Base-by-base conservation (phyloP, 1,140 invertebrate species). In the Pinna nobilis region DNA sequence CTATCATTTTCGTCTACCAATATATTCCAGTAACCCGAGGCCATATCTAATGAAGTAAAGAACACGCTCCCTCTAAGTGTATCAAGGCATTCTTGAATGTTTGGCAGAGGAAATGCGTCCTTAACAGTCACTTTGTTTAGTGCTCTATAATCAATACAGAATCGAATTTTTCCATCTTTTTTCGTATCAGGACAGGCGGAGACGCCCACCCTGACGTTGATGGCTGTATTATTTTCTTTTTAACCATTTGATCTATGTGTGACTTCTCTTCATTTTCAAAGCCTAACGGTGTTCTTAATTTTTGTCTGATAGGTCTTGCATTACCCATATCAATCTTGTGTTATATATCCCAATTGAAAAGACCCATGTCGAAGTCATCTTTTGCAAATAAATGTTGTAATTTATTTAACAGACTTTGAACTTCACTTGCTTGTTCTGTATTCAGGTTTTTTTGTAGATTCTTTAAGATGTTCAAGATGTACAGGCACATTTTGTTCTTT, bases 91-190 rank as follows among this genome's bases (percentile, higher is more conserved):
- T 33, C 41, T 35, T 66, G 35, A 28, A 73, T 60, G 3, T 39
- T 59, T 13, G 63, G 63, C 1, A 71, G 2, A 37, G 69, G 47
- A 20, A 64, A 64, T n/a, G 49, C 25, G 35, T 71, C 60, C 47
- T 64, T 71, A 7, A 28, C 44, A 9, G 59, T 64, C 23, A 71
- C 69, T 37, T 64, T 64, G 57, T 64, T 64, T n/a, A 71, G 50
- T 11, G 47, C 35, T 33, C 69, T 53, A 47, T 51, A 55, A 44
- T 71, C 69, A 6, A 71, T 55, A 20, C 60, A 68, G 15, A 57
- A 70, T 23, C 67, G 25, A 9, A 70, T 20, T n/a, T 23, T 50
- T 4, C 41, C 57, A 37, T 55, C 65, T 67, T 41, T 70, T 57
- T 61, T 23, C 64, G 1, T 23, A 30, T 18, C 15, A 67, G 25